Conservation (phyloP, 2,888 invertebrate species). For the Invenusta paracnida region DNA sequence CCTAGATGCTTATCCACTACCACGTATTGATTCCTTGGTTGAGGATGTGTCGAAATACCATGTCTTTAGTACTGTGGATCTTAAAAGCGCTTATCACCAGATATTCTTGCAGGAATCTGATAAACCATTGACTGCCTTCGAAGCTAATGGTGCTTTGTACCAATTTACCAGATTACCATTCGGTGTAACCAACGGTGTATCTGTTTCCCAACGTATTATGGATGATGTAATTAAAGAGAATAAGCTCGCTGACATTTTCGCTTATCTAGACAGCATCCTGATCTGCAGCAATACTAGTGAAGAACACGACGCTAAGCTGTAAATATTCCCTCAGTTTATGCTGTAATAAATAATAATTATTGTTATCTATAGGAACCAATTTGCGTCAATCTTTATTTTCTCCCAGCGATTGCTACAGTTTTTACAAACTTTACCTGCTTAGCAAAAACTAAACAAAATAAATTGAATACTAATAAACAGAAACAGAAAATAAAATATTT, state of each 20-base stretch:
- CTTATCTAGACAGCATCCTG: neutral
- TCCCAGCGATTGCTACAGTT: too few species aligned
- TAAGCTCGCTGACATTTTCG: neutral
- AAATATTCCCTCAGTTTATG: too few species aligned
- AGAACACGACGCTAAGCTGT: neutral
- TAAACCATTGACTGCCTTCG: slow-evolving; percentile 34
- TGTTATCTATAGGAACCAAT: too few species aligned
- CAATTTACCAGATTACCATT: slow-evolving; percentile 32
- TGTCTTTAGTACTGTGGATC: slow-evolving; percentile 28
- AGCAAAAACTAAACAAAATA: too few species aligned
- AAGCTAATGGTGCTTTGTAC: slow-evolving; percentile 30
- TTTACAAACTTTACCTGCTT: too few species aligned
- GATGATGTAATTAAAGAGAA: neutral
- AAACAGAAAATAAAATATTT: too few species aligned
- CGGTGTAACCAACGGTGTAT: slow-evolving; percentile 22
- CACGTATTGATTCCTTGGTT: too few species aligned
- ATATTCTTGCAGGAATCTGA: neutral
- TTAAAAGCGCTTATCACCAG: slow-evolving; percentile 38
- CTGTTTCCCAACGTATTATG: too few species aligned
- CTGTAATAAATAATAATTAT: too few species aligned
- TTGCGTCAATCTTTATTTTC: too few species aligned
- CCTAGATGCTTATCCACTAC: slow-evolving; percentile 46
- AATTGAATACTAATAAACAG: too few species aligned
- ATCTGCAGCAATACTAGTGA: neutral
- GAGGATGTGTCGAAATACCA: neutral